Percentiles rank a stretch among this genome's conserved stretches.
Evolutionary conservation across 2,113 vertebrate genomes (phyloP).

Genomic region (Copsychus sechellarum): DNA sequence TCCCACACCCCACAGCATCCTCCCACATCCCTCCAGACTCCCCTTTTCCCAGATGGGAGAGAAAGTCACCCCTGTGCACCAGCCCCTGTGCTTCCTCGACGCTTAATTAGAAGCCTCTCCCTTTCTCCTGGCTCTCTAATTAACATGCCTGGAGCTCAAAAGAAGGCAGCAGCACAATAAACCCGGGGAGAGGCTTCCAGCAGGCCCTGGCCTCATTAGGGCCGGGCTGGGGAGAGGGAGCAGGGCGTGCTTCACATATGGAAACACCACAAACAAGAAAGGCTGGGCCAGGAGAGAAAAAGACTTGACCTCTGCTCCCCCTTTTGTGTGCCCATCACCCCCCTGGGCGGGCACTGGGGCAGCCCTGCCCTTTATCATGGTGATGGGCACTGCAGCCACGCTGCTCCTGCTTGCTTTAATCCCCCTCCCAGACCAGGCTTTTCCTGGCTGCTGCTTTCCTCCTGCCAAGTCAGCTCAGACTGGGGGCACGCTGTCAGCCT

Average conservation of each 20-base stretch:
- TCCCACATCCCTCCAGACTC: conserved; percentile 55
- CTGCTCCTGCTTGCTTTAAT: neutral
- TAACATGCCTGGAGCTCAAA: conserved; percentile 81
- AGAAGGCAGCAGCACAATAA: conserved; percentile 77
- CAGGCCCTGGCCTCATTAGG: conserved; percentile 78
- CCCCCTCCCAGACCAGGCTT: neutral
- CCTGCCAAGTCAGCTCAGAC: neutral
- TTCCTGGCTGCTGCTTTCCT: neutral
- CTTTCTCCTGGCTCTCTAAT: conserved; percentile 82
- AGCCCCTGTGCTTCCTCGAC: conserved; percentile 67
- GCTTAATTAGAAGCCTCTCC: conserved; percentile 86
- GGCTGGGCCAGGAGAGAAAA: conserved; percentile 66
- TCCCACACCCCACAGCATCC: neutral
- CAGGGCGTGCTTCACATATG: conserved; percentile 67
- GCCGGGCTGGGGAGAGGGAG: conserved; percentile 63
- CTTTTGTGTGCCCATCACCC: conserved; percentile 57
- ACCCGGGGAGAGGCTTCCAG: conserved; percentile 70
- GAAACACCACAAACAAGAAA: conserved; percentile 74
- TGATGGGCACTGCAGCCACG: neutral
- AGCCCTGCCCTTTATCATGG: conserved; percentile 24
- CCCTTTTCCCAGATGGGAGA: conserved; percentile 75
- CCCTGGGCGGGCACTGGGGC: neutral
- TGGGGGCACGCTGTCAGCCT: neutral
- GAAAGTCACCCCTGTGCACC: conserved; percentile 81
- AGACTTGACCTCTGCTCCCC: conserved; percentile 68